phyloP scores from a whole-genome alignment of 2,888 invertebrate species.

The Drosophila bunnanda region DNA sequence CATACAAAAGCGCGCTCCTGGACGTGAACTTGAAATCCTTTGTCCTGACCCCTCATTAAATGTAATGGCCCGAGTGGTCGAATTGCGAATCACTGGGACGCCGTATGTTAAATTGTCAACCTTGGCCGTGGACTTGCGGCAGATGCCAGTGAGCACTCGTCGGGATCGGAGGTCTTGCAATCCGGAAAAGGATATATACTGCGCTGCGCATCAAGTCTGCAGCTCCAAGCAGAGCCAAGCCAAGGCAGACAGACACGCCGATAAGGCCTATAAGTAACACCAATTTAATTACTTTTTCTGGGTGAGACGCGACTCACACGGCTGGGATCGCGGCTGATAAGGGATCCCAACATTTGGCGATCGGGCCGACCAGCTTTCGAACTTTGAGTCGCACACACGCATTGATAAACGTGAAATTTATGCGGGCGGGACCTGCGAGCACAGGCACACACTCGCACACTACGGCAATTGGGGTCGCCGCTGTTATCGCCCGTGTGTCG shows the following conservation, averaged over 20 bases:
- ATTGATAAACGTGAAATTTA: slow-evolving; percentile 63
- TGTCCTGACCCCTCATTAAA: slow-evolving; percentile 67
- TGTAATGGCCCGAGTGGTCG: slow-evolving; percentile 55
- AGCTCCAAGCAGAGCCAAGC: slow-evolving; percentile 23
- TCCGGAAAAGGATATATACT: slow-evolving; percentile 59
- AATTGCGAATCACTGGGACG: slow-evolving; percentile 52
- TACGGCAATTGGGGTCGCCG: slow-evolving; percentile 56
- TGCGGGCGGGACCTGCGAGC: slow-evolving; percentile 62
- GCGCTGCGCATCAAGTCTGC: slow-evolving; percentile 27
- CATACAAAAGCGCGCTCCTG: slow-evolving; percentile 70
- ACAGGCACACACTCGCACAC: slow-evolving; percentile 20
- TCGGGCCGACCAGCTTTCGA: slow-evolving; percentile 41
- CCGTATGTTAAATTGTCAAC: slow-evolving; percentile 54
- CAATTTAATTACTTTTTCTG: slow-evolving; percentile 39
- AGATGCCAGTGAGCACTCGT: slow-evolving; percentile 50
- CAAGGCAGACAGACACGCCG: slow-evolving; percentile 51
- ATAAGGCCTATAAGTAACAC: slow-evolving; percentile 62
- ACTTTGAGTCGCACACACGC: slow-evolving; percentile 51
- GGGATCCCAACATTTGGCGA: slow-evolving; percentile 49
- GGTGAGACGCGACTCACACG: slow-evolving; percentile 19
- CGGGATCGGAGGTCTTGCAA: slow-evolving; percentile 49
- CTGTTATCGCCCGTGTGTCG: slow-evolving; percentile 66
- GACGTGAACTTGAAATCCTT: slow-evolving; percentile 69
- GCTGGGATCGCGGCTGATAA: slow-evolving; percentile 64
- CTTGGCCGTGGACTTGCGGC: slow-evolving; percentile 59